Evolutionary conservation across 2,888 invertebrate genomes (phyloP).

Genomic region (Thecocarcelia acutangulata): DNA sequence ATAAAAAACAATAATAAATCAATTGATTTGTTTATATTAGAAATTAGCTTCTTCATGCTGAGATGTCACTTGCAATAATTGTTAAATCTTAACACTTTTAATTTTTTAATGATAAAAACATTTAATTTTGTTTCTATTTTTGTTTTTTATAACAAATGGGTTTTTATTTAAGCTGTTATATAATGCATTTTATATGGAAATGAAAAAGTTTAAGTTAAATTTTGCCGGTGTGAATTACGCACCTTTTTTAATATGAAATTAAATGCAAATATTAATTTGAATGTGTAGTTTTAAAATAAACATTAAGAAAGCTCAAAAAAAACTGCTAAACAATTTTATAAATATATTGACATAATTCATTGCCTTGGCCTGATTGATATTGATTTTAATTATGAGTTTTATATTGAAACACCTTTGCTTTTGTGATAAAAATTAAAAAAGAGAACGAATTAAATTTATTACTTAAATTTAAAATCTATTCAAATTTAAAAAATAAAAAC

Average conservation of each 20-base stretch:
- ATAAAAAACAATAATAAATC: background rate
- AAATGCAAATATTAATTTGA: conserved; percentile 1
- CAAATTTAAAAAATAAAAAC: too few species aligned
- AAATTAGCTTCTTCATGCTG: conserved; percentile 68
- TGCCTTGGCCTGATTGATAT: too few species aligned
- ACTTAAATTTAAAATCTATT: too few species aligned
- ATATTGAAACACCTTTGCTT: too few species aligned
- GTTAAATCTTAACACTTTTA: background rate
- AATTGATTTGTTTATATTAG: conserved; percentile 60
- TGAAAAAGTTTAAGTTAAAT: conserved; percentile 10
- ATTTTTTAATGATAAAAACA: conserved; percentile 13
- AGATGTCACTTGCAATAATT: conserved; percentile 44
- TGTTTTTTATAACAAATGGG: background rate
- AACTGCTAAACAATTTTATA: background rate
- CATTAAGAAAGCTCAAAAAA: background rate
- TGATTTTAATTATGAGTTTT: too few species aligned
- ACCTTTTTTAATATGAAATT: conserved; percentile 25
- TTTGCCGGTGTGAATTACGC: conserved; percentile 32
- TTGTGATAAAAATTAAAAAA: too few species aligned
- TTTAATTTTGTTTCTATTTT: conserved; percentile 9
- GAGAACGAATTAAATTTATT: too few species aligned
- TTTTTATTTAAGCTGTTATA: conserved; percentile 21
- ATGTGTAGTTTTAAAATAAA: background rate
- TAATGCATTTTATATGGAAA: conserved; percentile 20
- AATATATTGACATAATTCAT: too few species aligned